phyloP scores from a whole-genome alignment of 2,113 vertebrate genomes.

The Oplegnathus fasciatus region DNA sequence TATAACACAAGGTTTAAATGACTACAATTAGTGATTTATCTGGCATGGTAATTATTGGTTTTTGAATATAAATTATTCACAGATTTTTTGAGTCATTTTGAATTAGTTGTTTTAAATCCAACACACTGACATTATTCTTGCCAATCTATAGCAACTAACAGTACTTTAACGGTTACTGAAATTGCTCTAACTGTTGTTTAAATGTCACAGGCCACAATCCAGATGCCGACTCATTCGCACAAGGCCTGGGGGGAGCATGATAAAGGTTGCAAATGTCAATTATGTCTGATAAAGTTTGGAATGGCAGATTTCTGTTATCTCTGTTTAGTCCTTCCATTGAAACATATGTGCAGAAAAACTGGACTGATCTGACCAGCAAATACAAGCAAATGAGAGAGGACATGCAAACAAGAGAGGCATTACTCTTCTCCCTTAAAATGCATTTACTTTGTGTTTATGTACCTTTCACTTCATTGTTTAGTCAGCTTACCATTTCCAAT shows the following conservation, averaged over 20 bases:
- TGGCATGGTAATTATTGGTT: constrained; percentile 8
- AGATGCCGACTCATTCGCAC: constrained; percentile 67
- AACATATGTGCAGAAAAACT: constrained; percentile 35
- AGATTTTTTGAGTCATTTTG: background rate
- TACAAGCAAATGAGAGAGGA: background rate
- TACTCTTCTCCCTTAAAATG: background rate
- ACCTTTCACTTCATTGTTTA: background rate
- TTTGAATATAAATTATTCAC: constrained; percentile 24
- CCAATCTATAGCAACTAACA: constrained; percentile 53
- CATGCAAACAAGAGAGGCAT: background rate
- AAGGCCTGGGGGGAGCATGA: constrained; percentile 70
- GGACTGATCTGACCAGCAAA: background rate
- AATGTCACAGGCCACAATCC: constrained; percentile 82
- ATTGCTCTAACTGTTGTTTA: constrained; percentile 79
- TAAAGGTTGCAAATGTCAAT: constrained; percentile 80
- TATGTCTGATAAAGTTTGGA: constrained; percentile 74
- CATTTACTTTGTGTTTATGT: background rate
- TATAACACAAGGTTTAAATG: background rate
- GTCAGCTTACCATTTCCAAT: background rate
- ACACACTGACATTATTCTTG: constrained; percentile 35
- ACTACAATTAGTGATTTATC: constrained; percentile 19
- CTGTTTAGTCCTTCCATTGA: constrained; percentile 24
- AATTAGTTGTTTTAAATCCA: constrained; percentile 26
- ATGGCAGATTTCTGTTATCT: constrained; percentile 68
- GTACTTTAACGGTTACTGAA: constrained; percentile 71